Conservation (phyloP, 2,113 vertebrate genomes). For the Chloropsis hardwickii region DNA sequence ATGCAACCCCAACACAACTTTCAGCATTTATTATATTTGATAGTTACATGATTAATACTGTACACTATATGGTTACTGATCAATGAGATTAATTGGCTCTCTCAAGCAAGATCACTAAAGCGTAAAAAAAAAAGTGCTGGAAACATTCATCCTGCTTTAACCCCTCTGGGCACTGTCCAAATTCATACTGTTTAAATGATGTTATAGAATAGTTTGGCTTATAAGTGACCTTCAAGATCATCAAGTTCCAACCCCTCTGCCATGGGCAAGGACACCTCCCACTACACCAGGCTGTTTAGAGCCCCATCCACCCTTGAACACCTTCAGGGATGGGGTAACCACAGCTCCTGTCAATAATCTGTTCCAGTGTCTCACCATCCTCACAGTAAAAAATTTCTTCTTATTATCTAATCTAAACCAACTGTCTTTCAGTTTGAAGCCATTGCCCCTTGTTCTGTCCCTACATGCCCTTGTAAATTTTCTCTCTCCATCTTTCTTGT, state of each 20-base stretch:
- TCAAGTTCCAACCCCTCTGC: background rate
- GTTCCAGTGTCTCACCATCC: background rate
- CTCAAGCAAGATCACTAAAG: background rate
- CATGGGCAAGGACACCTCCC: background rate
- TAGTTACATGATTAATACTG: background rate
- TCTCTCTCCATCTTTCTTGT: background rate
- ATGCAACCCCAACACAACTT: background rate
- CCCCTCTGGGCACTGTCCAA: background rate
- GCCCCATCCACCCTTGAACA: background rate
- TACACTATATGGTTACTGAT: background rate
- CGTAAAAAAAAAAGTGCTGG: background rate
- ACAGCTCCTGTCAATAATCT: background rate
- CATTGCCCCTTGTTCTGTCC: background rate
- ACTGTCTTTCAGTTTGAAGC: background rate
- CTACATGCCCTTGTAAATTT: background rate
- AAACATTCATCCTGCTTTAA: background rate
- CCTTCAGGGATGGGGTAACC: background rate
- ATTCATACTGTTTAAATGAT: background rate
- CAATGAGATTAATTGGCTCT: background rate
- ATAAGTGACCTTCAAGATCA: background rate
- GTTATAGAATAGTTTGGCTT: background rate
- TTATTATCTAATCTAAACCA: background rate
- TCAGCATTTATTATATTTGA: background rate
- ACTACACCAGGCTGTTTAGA: background rate
- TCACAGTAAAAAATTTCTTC: background rate